Conservation (phyloP, 1,140 invertebrate species). For the Neodiprion virginianus region DNA sequence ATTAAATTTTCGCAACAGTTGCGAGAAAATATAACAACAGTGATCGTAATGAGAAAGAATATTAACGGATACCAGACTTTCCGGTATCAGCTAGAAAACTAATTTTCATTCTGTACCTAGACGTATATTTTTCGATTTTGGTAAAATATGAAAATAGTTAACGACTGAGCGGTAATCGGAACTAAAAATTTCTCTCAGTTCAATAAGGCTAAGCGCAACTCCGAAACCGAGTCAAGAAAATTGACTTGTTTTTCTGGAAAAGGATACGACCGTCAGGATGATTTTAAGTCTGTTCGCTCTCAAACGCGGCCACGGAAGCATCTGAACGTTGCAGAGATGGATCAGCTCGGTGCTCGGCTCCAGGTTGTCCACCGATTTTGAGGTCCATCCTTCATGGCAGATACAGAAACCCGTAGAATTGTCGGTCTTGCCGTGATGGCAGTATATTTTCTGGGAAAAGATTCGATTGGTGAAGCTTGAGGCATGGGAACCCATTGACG, state of each 20-base stretch:
- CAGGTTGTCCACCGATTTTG: constrained; percentile 26
- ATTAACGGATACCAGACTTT: too few relatives aligned
- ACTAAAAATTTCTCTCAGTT: too few relatives aligned
- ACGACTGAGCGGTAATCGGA: too few relatives aligned
- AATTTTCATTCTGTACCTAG: too few relatives aligned
- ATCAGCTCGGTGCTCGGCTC: constrained; percentile 28
- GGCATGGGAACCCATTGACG: neutral
- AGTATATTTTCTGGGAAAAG: constrained; percentile 28
- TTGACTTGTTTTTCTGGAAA: neutral
- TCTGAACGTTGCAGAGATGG: constrained; percentile 30
- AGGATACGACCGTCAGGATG: constrained; percentile 30
- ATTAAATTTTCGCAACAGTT: too few relatives aligned
- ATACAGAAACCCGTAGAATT: constrained; percentile 30
- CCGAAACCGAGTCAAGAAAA: too few relatives aligned
- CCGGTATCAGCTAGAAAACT: too few relatives aligned
- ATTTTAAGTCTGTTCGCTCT: constrained; percentile 16
- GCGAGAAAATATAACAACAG: too few relatives aligned
- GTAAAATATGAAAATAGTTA: too few relatives aligned
- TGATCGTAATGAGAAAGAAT: too few relatives aligned
- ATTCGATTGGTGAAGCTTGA: neutral
- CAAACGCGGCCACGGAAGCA: constrained; percentile 22
- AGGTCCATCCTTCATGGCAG: constrained; percentile 38
- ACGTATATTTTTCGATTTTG: too few relatives aligned
- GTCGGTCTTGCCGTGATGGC: constrained; percentile 35
- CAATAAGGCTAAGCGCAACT: too few relatives aligned